Percentiles rank a stretch among this genome's conserved stretches.
These are phyloP conservation scores for Neofelis nebulosa DNA, from an alignment of 2,113 vertebrate genomes.

Conservation along the genomic window DNA sequence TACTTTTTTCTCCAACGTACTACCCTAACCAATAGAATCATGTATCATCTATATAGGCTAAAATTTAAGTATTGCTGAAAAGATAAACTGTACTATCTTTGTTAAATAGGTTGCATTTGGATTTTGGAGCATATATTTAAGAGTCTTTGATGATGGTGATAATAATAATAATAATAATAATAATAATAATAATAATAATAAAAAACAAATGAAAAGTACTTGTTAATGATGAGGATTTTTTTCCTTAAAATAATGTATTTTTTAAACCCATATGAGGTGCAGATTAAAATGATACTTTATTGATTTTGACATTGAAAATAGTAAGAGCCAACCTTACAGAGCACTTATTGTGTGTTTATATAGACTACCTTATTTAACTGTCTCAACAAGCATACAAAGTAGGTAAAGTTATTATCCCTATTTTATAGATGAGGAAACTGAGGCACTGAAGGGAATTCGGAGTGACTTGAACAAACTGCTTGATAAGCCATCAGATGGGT, in stretches of 20 bases:
- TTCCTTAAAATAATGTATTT: background rate
- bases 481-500: background rate
- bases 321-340: background rate
- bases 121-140: background rate
- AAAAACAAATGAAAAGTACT: background rate
- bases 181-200: no score
- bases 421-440: background rate
- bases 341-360: background rate
- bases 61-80: background rate
- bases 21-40: background rate
- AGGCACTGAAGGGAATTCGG: background rate
- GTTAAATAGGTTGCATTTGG: background rate
- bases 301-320: constrained; percentile 28
- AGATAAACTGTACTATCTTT: background rate
- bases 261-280: background rate
- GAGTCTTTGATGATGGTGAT: background rate
- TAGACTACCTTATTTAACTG: background rate
- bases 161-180: background rate
- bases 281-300: background rate
- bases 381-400: background rate
- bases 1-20: background rate
- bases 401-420: background rate
- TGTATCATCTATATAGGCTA: background rate
- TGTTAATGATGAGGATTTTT: background rate
- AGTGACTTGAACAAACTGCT: background rate